Evolutionary conservation across 2,113 vertebrate species (phyloP), one percentile per base, ranked within the genome.

Genomic region (Alethe diademata): DNA sequence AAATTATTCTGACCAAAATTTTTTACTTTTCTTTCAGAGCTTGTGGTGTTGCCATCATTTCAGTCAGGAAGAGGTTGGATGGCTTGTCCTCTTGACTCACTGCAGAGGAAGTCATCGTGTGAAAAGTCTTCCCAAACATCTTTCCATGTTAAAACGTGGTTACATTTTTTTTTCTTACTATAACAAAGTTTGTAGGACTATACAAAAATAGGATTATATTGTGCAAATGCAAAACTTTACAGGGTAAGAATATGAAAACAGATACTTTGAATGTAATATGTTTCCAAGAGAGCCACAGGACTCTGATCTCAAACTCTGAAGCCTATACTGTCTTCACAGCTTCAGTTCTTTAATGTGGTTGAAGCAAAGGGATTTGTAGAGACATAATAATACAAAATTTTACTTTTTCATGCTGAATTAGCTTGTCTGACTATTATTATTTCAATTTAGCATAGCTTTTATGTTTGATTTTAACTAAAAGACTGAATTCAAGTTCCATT

Each of bases 261-360:
- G 23, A 53, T 17, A 13, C 8, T 85, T 61, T n/a, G 33, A 53
- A 24, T 19, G 17, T 19, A 93, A 26, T 69, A 51, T 40, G 4
- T 84, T 86, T 84, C 58, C 18, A 51, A 45, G 47, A 70, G 3
- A 79, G 8, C 4, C 50, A 67, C 40, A n/a, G 9, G 25, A 35
- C 31, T 33, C 45, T 43, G n/a, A 36, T 60, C 62, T 86, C 14
- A 4, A 31, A 20, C 6, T 40, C 2, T 53, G 31, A 72, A 86
- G 11, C 13, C 38, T 36, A 29, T 0, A 0, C 8, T 5, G 56
- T 75, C 31, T 56, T 79, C 31, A n/a, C 3, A 36, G 36, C 4
- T 87, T 57, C n/a, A 69, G 8, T 60, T 78, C 33, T 70, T 58
- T 14, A 65, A 47, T 54, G 20, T 19, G 8, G 6, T 25, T 76